Percentiles rank a stretch among this genome's conserved stretches.
These are phyloP conservation scores for Bibio marci DNA, from an alignment of 2,888 invertebrate genomes.

Conservation along the genomic window DNA sequence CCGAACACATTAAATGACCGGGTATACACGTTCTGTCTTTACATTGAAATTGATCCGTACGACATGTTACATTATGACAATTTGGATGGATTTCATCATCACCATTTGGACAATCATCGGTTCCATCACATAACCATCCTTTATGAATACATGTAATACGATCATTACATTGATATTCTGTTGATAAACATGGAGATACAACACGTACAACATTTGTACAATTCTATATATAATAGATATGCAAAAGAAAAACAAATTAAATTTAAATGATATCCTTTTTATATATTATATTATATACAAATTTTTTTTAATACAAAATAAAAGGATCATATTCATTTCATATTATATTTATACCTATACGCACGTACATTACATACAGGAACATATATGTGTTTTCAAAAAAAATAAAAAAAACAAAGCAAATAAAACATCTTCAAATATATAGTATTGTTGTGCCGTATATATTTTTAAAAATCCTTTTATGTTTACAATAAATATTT, in stretches of 20 bases:
- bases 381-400: too few relatives aligned
- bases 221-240: constrained; percentile 31
- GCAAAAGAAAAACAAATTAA: background rate
- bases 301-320: too few relatives aligned
- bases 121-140: constrained; percentile 73
- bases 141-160: constrained; percentile 63
- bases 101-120: constrained; percentile 65
- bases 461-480: too few relatives aligned
- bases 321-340: too few relatives aligned
- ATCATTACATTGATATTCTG: constrained; percentile 67
- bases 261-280: too few relatives aligned
- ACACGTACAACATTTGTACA: constrained; percentile 35
- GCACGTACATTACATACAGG: too few relatives aligned
- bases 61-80: constrained; percentile 59
- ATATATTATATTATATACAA: too few relatives aligned
- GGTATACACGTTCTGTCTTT: constrained; percentile 62
- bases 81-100: constrained; percentile 51
- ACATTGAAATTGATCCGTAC: constrained; percentile 77
- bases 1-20: constrained; percentile 67
- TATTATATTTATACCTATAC: too few relatives aligned
- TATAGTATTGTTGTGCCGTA: too few relatives aligned
- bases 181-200: constrained; percentile 44
- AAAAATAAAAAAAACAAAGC: too few relatives aligned
- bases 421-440: too few relatives aligned
- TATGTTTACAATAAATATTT: too few relatives aligned